phyloP scores from a whole-genome alignment of 2,113 vertebrate genomes.

The Rhegmatorhina hoffmannsi region DNA sequence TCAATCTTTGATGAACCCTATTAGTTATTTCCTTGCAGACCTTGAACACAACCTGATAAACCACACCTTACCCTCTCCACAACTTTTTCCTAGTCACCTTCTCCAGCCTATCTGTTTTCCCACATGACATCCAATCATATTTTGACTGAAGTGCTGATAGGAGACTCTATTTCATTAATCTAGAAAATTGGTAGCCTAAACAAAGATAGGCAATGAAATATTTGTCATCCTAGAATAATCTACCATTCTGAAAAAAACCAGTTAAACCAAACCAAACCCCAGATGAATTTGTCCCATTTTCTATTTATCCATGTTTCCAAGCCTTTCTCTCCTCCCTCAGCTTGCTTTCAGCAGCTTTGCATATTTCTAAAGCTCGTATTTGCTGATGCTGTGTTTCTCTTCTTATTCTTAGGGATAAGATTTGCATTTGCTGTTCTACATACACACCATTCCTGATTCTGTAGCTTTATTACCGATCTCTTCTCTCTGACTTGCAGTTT shows the following conservation, averaged over 20 bases:
- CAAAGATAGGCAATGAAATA: slow-evolving; percentile 25
- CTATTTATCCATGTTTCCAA: background rate
- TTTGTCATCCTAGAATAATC: background rate
- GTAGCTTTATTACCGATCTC: background rate
- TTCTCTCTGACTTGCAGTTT: background rate
- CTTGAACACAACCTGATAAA: background rate
- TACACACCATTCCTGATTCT: background rate
- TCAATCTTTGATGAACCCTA: background rate
- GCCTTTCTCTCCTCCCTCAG: background rate
- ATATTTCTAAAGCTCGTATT: background rate
- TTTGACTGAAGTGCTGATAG: slow-evolving; percentile 16
- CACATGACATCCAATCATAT: background rate
- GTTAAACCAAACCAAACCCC: background rate
- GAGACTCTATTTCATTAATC: background rate
- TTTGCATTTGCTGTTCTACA: background rate
- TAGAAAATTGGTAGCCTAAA: slow-evolving; percentile 34
- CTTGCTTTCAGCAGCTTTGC: background rate
- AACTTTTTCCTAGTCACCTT: background rate
- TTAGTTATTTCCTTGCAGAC: background rate
- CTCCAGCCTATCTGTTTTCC: background rate
- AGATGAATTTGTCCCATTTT: background rate
- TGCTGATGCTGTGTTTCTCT: background rate
- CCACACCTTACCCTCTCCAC: background rate
- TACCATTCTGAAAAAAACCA: background rate
- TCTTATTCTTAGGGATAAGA: background rate